phyloP scores from a whole-genome alignment of 2,113 vertebrate genomes.

The Bungarus multicinctus region DNA sequence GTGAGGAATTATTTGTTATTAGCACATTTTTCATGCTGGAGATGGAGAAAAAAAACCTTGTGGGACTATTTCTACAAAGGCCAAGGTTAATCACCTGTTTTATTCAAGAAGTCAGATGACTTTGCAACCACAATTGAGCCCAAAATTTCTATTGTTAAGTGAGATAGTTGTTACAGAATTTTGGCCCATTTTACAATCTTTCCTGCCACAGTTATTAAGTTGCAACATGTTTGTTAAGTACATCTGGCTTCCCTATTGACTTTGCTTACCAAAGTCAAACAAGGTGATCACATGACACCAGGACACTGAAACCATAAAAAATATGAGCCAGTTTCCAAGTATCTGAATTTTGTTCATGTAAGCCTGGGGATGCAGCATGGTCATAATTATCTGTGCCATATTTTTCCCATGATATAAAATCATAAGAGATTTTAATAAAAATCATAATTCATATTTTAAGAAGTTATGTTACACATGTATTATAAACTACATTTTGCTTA shows the following conservation, averaged over 20 bases:
- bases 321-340: not conserved
- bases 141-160: not conserved
- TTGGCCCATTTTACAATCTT: not conserved
- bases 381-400: too few relatives aligned
- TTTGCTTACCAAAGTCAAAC: not conserved
- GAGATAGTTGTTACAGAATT: not conserved
- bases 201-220: not conserved
- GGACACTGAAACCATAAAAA: not conserved
- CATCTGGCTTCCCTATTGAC: not conserved
- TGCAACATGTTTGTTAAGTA: not conserved
- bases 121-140: not conserved
- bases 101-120: not conserved
- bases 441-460: conserved; percentile 29
- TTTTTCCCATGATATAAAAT: not conserved
- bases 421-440: conserved; percentile 40
- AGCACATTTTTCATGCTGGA: not conserved
- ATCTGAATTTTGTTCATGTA: not conserved
- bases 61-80: not conserved
- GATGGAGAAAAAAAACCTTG: not conserved
- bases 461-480: not conserved
- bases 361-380: too few relatives aligned
- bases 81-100: not conserved
- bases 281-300: not conserved
- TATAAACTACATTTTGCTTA: conserved; percentile 48
- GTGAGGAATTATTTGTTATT: not conserved